A percentile compares a stretch with the other conserved stretches of the same genome.
Evolutionary conservation across 2,113 vertebrate genomes (phyloP).

Genomic region (Damaliscus lunatus): DNA sequence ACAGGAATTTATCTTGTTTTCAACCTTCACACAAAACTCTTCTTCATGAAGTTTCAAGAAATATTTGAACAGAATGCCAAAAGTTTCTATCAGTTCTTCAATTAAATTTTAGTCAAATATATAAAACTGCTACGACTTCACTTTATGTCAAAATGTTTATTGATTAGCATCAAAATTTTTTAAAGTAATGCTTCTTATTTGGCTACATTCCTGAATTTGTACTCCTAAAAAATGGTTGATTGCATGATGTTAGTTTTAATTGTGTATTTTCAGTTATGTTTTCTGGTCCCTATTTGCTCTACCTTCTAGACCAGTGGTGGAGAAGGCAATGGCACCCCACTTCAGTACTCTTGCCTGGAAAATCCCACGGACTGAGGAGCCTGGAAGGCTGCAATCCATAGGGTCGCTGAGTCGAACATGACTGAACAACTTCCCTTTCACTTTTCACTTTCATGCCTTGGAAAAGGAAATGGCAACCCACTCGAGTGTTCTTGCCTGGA

Average conservation of each 20-base stretch:
- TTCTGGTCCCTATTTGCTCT: neutral
- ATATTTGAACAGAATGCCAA: neutral
- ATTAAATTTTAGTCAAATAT: neutral
- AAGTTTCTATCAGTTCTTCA: neutral
- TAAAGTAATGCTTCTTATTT: neutral
- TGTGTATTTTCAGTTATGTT: neutral
- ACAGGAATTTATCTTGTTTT: neutral
- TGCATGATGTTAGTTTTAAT: neutral
- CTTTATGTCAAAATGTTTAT: neutral
- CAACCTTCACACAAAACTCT: neutral
- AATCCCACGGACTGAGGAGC: neutral
- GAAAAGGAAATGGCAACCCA: neutral
- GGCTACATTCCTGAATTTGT: neutral
- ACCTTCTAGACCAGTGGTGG: neutral
- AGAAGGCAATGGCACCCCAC: neutral
- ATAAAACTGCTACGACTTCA: neutral
- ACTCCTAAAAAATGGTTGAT: neutral
- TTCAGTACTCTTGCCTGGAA: neutral
- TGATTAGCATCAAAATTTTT: neutral
- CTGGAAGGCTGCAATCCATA: neutral
- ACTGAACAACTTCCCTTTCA: neutral
- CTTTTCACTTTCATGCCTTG: neutral
- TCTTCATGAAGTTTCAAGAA: neutral
- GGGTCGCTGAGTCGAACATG: fast-evolving
- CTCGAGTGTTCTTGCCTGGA: neutral